Evolutionary conservation across 2,888 invertebrate genomes (phyloP).

Genomic region (Habrosyne pyritoides): DNA sequence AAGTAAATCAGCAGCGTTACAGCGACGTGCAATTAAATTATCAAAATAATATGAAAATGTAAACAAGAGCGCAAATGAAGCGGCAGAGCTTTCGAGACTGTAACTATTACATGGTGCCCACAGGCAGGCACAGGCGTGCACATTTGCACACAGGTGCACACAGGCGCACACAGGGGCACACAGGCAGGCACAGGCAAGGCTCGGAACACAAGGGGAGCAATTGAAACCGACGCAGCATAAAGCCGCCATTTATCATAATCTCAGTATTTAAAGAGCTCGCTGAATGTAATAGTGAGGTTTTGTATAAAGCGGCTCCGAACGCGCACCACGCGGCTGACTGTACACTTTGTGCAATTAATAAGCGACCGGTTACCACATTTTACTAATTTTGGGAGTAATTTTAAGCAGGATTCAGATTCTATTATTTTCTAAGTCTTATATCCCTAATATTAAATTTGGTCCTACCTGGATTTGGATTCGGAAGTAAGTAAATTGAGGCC

Average conservation of each 20-base stretch:
- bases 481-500: too few species aligned
- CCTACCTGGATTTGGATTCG: too few species aligned
- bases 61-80: constrained; percentile 25
- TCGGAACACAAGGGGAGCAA: constrained; percentile 4
- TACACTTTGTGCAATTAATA: background rate
- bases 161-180: background rate
- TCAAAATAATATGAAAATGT: constrained; percentile 16
- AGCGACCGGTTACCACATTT: background rate
- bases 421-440: too few species aligned
- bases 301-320: constrained; percentile 13
- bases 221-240: constrained; percentile 6
- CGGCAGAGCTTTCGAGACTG: constrained; percentile 1
- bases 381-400: too few species aligned
- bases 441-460: too few species aligned
- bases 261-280: constrained; percentile 30
- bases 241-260: constrained; percentile 31
- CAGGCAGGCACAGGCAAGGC: background rate
- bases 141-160: background rate
- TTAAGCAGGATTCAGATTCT: too few species aligned
- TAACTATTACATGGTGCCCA: constrained; percentile 14
- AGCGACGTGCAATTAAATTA: constrained; percentile 8
- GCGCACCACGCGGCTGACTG: background rate
- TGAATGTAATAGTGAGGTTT: constrained; percentile 25
- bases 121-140: background rate
- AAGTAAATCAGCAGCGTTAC: constrained; percentile 11